Evolutionary conservation across 2,888 invertebrate genomes (phyloP).

Genomic region (Acholoe squamosa): DNA sequence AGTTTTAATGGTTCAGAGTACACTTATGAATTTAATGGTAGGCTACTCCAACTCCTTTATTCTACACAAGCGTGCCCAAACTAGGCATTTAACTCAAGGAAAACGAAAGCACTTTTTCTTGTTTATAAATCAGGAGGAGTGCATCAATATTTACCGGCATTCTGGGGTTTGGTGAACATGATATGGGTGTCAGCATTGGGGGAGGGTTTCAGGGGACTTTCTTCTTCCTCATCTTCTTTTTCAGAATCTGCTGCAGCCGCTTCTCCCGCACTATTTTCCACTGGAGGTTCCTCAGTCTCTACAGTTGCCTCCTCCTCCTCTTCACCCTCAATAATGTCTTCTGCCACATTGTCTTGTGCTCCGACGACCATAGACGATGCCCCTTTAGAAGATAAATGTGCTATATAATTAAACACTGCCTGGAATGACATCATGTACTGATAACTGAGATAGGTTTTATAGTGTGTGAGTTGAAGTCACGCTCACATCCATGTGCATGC

Average conservation of each 20-base stretch:
- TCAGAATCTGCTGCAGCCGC: slow-evolving; percentile 59
- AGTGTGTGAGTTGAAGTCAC: no score
- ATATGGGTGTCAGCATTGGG: slow-evolving; percentile 95
- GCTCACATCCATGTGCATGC: no score
- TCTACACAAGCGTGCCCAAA: no score
- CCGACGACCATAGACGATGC: slow-evolving; percentile 60
- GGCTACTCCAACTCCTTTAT: no score
- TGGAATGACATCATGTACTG: no score
- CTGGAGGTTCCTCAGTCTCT: slow-evolving; percentile 77
- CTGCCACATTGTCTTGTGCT: slow-evolving; percentile 71
- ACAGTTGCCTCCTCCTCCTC: slow-evolving; percentile 77
- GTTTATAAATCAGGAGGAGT: no score
- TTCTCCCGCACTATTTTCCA: slow-evolving; percentile 65
- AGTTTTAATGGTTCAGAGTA: no score
- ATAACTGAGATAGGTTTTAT: no score
- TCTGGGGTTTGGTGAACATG: slow-evolving; percentile 87
- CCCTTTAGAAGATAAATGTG: slow-evolving; percentile 2
- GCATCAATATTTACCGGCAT: slow-evolving; percentile 50
- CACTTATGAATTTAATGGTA: no score
- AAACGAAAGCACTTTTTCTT: no score
- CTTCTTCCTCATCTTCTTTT: slow-evolving; percentile 82
- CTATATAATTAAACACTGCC: no score
- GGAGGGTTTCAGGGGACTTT: slow-evolving; percentile 87
- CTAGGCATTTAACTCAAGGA: no score
- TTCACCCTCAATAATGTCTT: slow-evolving; percentile 75